Percentiles rank a stretch among this genome's conserved stretches.
Conservation (phyloP, 2,888 invertebrate species). For the Nomada hirtipes region DNA sequence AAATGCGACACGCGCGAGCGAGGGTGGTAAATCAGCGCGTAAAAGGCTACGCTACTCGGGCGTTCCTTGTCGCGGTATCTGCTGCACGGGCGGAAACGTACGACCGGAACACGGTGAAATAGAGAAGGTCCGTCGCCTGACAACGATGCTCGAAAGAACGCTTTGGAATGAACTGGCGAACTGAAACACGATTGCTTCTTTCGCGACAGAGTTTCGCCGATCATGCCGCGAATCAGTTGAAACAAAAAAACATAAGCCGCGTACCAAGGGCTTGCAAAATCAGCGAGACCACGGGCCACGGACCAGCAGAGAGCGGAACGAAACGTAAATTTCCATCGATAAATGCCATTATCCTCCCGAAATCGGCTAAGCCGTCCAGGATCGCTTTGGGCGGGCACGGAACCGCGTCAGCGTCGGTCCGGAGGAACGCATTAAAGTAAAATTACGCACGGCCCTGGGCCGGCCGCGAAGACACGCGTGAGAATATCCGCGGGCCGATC, state of each 20-base stretch:
- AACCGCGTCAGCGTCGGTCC: not conserved
- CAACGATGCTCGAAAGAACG: not conserved
- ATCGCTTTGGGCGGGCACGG: not conserved
- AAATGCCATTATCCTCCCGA: too few species aligned
- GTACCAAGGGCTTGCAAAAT: too few species aligned
- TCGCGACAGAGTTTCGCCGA: not conserved
- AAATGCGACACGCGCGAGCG: slow-evolving; percentile 11
- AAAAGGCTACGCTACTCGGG: not conserved
- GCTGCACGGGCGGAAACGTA: not conserved
- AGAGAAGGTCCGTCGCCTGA: not conserved
- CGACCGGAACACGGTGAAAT: not conserved
- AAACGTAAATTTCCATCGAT: too few species aligned
- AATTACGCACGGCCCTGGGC: slow-evolving; percentile 15
- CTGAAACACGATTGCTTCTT: too few species aligned
- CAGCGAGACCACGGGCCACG: too few species aligned
- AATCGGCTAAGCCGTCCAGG: too few species aligned
- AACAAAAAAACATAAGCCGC: too few species aligned
- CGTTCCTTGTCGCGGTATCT: slow-evolving; percentile 4
- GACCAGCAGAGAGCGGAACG: too few species aligned
- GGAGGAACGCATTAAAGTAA: not conserved
- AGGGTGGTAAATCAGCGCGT: slow-evolving; percentile 34
- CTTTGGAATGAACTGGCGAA: too few species aligned
- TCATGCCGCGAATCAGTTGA: not conserved
- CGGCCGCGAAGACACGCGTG: slow-evolving; percentile 17
- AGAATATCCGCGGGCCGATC: slow-evolving; percentile 23